These are phyloP conservation scores for Notarius quadriscutis DNA, from an alignment of 2,113 vertebrate species.

Conservation along the genomic window DNA sequence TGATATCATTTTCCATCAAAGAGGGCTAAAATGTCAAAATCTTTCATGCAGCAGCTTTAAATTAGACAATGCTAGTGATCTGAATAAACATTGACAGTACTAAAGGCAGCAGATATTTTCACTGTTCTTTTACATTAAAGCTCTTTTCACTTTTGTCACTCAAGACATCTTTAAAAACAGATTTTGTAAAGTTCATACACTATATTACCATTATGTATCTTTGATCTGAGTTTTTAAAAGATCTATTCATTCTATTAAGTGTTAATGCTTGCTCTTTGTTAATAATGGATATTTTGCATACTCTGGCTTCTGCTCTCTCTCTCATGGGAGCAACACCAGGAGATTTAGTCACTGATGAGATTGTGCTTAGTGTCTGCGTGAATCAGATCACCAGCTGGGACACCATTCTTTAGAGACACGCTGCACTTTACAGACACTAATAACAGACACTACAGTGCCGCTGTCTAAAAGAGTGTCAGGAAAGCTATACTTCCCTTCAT, in stretches of 20 bases:
- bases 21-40: neutral
- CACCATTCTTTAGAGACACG: constrained; percentile 8
- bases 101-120: neutral
- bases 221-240: neutral
- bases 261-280: constrained; percentile 29
- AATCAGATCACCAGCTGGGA: constrained; percentile 7
- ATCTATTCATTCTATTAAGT: constrained; percentile 25
- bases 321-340: neutral
- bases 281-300: constrained; percentile 12
- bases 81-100: neutral
- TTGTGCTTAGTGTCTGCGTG: constrained; percentile 3
- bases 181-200: neutral
- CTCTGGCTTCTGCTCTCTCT: constrained; percentile 13
- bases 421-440: neutral
- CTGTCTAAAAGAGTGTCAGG: neutral
- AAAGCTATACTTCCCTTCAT: neutral
- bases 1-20: neutral
- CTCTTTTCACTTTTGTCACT: neutral
- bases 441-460: neutral
- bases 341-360: neutral
- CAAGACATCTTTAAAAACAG: neutral
- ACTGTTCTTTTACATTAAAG: neutral
- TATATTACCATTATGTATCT: neutral
- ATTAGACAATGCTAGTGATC: neutral
- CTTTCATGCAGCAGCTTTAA: neutral